Evolutionary conservation across 2,888 invertebrate species (phyloP), one percentile per base, ranked within the genome.

Genomic region (Geophilus truncorum): DNA sequence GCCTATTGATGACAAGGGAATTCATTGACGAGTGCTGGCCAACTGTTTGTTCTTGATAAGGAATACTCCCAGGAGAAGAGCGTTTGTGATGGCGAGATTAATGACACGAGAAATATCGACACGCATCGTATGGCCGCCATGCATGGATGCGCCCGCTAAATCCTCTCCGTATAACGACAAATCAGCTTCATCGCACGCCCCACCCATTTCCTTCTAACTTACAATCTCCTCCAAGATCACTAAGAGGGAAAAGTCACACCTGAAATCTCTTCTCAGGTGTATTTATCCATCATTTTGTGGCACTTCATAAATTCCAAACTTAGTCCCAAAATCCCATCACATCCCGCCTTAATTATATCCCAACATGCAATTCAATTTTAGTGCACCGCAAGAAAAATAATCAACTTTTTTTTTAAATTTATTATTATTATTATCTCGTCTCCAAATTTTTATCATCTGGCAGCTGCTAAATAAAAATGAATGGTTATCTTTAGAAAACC

Each of bases 31-130:
- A 12, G 62, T 62, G 62, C 25, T 7, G 62, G 25, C 62, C 62
- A 62, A 62, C 62, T 62, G 62, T 62, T 62, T 62, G 62, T 62
- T 62, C 62, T 62, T 62, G 62, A 62, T 62, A 62, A 62, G 62
- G 62, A 62, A 62, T 62, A 23, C 62, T 62, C 62, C 62, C 62
- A 62, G 7, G 62, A 62, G 62, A 62, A 62, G 25, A 28, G 62
- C 62, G 62, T 25, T 57, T 62, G 62, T 62, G 62, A 62, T 62
- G 62, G 62, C 62, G 62, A 62, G 62, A 62, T 62, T 62, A 62
- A 62, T 62, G 62, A 62, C 62, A 62, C 62, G 62, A 62, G 62
- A 62, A 62, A 62, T 62, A 62, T 62, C 62, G 62, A 62, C 62
- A 62, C 62, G 62, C 62, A 62, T 62, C 62, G 62, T 62, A 62